These are phyloP conservation scores for Cordilura impudica DNA, from an alignment of 2,888 invertebrate genomes.

Conservation along the genomic window DNA sequence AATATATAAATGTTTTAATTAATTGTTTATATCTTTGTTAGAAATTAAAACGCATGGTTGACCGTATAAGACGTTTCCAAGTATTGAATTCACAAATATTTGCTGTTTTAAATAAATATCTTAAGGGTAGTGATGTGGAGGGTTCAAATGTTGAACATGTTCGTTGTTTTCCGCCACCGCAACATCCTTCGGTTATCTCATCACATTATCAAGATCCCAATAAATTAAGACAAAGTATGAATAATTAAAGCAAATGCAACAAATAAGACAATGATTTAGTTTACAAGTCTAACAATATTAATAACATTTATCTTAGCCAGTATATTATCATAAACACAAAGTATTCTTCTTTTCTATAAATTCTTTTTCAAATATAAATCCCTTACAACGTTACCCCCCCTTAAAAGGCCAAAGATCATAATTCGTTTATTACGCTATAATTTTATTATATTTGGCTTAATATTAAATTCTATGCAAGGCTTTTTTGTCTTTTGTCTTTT, in stretches of 20 bases:
- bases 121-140: conserved; percentile 90
- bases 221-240: conserved; percentile 79
- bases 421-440: conserved; percentile 34
- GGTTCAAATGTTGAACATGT: conserved; percentile 96
- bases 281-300: conserved; percentile 38
- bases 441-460: conserved; percentile 39
- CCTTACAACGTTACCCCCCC: conserved; percentile 9
- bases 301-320: conserved; percentile 48
- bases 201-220: conserved; percentile 82
- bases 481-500: conserved; percentile 13
- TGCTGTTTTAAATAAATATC: conserved; percentile 95
- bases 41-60: conserved; percentile 97
- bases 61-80: conserved; percentile 97
- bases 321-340: conserved; percentile 18
- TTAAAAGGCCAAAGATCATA: conserved; percentile 59
- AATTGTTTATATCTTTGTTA: conserved; percentile 74
- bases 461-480: conserved; percentile 5
- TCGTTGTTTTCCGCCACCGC: conserved; percentile 96
- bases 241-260: conserved; percentile 68
- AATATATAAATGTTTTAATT: not conserved
- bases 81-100: conserved; percentile 99
- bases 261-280: conserved; percentile 7
- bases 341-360: conserved; percentile 13
- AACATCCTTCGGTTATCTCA: conserved; percentile 83
- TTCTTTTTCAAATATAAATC: not conserved